Percentiles rank a stretch among this genome's conserved stretches.
phyloP scores from a whole-genome alignment of 2,888 invertebrate genomes.

The Rhimphoctona megacephalus region DNA sequence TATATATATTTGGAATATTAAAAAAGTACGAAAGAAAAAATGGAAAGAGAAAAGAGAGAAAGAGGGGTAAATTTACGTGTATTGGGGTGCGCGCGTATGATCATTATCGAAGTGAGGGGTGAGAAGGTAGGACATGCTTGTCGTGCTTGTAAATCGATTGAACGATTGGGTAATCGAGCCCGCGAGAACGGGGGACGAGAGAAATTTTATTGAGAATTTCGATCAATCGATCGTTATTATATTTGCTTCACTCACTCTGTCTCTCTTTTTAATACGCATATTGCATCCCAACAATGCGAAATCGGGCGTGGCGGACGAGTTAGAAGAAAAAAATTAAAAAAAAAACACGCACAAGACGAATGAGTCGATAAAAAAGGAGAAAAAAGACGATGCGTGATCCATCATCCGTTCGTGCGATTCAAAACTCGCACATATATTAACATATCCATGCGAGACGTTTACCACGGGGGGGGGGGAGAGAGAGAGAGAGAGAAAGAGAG shows the following conservation, averaged over 20 bases:
- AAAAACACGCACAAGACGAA: constrained; percentile 30
- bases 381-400: constrained; percentile 66
- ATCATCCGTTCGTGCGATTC: constrained; percentile 67
- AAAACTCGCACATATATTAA: constrained; percentile 68
- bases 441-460: constrained; percentile 77
- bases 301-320: constrained; percentile 57
- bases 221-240: constrained; percentile 45
- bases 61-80: constrained; percentile 29
- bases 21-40: background rate
- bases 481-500: background rate
- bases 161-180: constrained; percentile 49
- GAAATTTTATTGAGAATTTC: constrained; percentile 3
- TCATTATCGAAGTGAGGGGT: constrained; percentile 56
- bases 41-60: background rate
- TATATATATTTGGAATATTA: background rate
- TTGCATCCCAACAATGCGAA: constrained; percentile 56
- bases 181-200: background rate
- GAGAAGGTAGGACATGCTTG: constrained; percentile 13
- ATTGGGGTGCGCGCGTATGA: constrained; percentile 62
- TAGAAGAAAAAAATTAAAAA: constrained; percentile 33
- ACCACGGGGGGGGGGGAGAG: constrained; percentile 39
- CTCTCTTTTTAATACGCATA: constrained; percentile 12
- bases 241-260: background rate
- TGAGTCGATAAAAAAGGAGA: constrained; percentile 37
- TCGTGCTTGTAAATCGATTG: constrained; percentile 58